A percentile compares a stretch with the other conserved stretches of the same genome.
These are phyloP conservation scores for Anseranas semipalmata DNA, from an alignment of 2,113 vertebrate species.

Conservation along the genomic window DNA sequence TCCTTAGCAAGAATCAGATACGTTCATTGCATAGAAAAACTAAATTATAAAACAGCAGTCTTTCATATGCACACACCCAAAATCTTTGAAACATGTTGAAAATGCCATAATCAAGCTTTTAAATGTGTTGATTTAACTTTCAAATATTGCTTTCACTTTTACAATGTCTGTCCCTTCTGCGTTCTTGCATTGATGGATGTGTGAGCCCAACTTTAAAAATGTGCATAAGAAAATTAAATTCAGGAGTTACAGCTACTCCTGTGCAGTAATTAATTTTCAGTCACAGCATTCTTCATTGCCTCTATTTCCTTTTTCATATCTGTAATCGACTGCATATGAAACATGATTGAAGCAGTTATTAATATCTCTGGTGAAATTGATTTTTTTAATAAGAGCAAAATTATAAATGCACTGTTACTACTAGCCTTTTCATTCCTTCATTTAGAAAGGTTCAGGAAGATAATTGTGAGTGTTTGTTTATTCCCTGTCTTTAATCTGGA, in stretches of 20 bases:
- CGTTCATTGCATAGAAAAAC: neutral
- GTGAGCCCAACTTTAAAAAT: neutral
- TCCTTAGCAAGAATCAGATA: neutral
- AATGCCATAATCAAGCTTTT: neutral
- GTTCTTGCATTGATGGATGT: neutral
- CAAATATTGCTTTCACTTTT: neutral
- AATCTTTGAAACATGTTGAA: neutral
- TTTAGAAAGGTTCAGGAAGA: neutral
- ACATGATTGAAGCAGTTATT: neutral
- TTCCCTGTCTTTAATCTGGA: neutral
- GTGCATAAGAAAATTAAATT: neutral
- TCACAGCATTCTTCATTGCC: neutral
- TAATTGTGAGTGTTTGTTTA: neutral
- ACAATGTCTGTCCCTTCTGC: neutral
- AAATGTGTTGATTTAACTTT: neutral
- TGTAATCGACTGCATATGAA: neutral
- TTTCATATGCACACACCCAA: neutral
- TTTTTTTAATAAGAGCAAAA: neutral
- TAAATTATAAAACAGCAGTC: neutral
- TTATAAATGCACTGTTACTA: neutral
- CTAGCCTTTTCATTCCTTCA: neutral
- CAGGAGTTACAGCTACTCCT: neutral
- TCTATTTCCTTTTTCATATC: neutral
- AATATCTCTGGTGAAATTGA: neutral
- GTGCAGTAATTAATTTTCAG: neutral